Percentiles rank a stretch among this genome's conserved stretches.
phyloP scores from a whole-genome alignment of 2,113 vertebrate genomes.

The Rhinopomastus cyanomelas region DNA sequence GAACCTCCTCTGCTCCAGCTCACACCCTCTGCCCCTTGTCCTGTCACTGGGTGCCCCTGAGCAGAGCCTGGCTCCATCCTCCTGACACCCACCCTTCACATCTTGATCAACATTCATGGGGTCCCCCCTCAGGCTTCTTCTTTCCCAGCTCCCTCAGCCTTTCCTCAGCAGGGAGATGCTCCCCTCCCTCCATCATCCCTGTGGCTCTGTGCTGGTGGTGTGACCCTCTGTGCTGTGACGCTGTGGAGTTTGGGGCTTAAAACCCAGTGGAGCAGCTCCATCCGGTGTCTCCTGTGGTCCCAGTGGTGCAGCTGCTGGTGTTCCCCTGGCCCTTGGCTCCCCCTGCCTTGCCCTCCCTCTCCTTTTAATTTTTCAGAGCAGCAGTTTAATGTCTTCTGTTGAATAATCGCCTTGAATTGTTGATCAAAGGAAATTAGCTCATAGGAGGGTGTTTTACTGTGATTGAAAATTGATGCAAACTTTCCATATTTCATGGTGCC shows the following conservation, averaged over 20 bases:
- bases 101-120: no score
- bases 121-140: no score
- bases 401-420: neutral
- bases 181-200: no score
- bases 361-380: neutral
- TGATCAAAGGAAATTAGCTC: neutral
- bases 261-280: neutral
- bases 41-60: no score
- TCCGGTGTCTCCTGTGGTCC: no score
- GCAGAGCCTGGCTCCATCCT: no score
- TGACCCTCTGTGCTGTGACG: neutral
- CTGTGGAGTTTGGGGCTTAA: neutral
- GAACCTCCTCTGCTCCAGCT: no score
- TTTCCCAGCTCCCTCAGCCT: no score
- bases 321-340: neutral
- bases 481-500: neutral
- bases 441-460: neutral
- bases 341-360: neutral
- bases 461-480: neutral
- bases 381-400: neutral
- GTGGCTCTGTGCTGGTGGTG: no score
- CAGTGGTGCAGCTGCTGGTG: accelerated
- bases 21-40: no score
- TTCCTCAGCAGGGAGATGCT: no score
- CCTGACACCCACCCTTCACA: no score